Conservation (phyloP, 2,113 vertebrate species). For the Ochotona princeps region DNA sequence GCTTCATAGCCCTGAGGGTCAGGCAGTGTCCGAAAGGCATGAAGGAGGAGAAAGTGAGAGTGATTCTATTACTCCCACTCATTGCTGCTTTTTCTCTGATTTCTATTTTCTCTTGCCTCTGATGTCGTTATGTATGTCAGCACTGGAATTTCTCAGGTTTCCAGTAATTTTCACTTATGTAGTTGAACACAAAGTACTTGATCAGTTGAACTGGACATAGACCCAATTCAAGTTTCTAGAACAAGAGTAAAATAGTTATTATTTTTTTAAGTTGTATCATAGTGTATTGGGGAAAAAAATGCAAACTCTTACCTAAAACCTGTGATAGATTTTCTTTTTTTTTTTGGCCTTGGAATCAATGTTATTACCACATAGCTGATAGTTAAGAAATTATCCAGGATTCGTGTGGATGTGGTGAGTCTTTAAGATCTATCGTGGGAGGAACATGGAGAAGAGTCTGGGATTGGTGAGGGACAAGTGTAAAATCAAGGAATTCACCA, state of each 20-base stretch:
- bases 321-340: background rate
- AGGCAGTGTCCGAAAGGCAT: background rate
- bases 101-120: background rate
- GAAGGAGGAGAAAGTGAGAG: background rate
- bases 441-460: background rate
- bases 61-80: no score
- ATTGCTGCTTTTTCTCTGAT: background rate
- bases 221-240: background rate
- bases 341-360: background rate
- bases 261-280: background rate
- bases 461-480: background rate
- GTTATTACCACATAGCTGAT: background rate
- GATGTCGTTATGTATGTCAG: background rate
- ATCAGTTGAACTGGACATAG: background rate
- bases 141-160: background rate
- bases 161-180: background rate
- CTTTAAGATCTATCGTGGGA: background rate
- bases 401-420: background rate
- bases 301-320: background rate
- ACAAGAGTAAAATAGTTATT: background rate
- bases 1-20: background rate
- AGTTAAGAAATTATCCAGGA: background rate
- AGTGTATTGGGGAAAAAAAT: background rate
- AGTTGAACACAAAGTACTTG: background rate
- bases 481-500: background rate